These are phyloP conservation scores for Rhipidura dahli DNA, from an alignment of 2,113 vertebrate genomes.

Conservation along the genomic window DNA sequence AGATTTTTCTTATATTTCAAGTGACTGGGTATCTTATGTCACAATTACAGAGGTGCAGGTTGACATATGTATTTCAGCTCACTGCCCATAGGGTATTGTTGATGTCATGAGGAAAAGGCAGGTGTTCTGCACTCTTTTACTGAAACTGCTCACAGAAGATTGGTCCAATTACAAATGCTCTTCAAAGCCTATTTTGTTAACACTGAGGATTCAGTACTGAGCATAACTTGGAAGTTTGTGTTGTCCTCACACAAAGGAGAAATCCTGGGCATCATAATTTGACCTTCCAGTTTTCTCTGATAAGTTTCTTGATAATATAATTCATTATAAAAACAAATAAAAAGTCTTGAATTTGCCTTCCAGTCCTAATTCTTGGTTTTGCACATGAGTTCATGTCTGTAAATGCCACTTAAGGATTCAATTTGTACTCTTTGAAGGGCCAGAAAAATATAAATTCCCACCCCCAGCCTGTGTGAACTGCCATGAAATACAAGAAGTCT, in stretches of 20 bases:
- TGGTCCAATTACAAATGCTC: neutral
- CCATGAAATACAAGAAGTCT: neutral
- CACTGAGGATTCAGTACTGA: neutral
- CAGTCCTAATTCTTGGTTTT: neutral
- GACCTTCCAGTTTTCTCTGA: neutral
- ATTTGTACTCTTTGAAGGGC: neutral
- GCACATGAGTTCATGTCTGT: neutral
- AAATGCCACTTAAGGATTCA: neutral
- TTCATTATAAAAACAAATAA: neutral
- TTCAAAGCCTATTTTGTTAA: neutral
- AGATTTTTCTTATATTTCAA: constrained; percentile 20
- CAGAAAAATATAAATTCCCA: neutral
- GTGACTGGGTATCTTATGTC: constrained; percentile 24
- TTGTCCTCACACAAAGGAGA: neutral
- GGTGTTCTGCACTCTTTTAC: neutral
- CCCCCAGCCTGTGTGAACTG: neutral
- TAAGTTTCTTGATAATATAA: neutral
- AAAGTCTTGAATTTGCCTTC: neutral
- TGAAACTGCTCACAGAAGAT: neutral
- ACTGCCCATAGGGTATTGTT: neutral
- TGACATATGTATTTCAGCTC: constrained; percentile 24
- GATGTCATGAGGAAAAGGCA: constrained; percentile 1
- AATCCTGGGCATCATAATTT: neutral
- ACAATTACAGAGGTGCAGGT: constrained; percentile 24
- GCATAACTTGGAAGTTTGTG: neutral